Evolutionary conservation across 1,140 invertebrate genomes (phyloP).

Genomic region (Drosophila ficusphila): DNA sequence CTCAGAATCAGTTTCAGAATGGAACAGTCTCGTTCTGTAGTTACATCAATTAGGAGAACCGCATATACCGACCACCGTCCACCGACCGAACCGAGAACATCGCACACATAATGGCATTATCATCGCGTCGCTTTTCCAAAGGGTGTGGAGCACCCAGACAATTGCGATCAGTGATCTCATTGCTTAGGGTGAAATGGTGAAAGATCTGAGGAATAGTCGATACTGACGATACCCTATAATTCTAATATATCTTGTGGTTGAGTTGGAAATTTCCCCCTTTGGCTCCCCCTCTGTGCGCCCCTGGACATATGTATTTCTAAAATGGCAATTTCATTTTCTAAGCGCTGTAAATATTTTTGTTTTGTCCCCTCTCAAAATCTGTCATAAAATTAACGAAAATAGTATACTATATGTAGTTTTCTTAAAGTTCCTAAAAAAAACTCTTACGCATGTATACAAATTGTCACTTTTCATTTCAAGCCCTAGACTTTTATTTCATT

Average conservation of each 20-base stretch:
- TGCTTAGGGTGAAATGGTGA: neutral
- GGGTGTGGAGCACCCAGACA: conserved; percentile 9
- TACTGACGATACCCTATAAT: neutral
- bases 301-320: too few species aligned
- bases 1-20: conserved; percentile 15
- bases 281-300: too few species aligned
- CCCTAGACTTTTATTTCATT: neutral
- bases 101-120: conserved; percentile 43
- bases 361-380: too few species aligned
- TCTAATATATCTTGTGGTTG: neutral
- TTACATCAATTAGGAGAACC: conserved; percentile 51
- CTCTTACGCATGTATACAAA: too few species aligned
- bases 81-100: neutral
- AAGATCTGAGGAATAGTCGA: neutral
- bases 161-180: conserved; percentile 31
- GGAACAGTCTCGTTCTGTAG: conserved; percentile 11
- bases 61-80: conserved; percentile 18
- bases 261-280: too few species aligned
- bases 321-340: too few species aligned
- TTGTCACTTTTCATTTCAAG: too few species aligned
- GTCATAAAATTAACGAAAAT: too few species aligned
- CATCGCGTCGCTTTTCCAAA: conserved; percentile 13
- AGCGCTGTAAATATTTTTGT: too few species aligned
- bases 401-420: too few species aligned
- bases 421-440: too few species aligned